Percentiles rank a stretch among this genome's conserved stretches.
Evolutionary conservation across 2,113 vertebrate genomes (phyloP).

Genomic region (Sciurus niger): DNA sequence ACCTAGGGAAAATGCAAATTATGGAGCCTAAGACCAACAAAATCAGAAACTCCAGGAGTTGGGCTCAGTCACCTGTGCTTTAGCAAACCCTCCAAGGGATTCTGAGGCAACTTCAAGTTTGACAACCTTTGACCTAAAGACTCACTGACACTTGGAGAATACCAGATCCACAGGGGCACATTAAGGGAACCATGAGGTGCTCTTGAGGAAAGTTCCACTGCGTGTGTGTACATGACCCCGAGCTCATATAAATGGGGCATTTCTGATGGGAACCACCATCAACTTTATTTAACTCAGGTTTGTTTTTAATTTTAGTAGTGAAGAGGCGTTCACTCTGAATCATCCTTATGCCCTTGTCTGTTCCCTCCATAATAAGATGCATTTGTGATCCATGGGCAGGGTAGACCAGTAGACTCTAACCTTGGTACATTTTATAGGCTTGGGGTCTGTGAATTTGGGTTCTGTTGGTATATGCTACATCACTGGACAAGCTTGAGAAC

Average conservation of each 20-base stretch:
- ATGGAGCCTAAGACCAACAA: not conserved
- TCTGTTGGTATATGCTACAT: accelerated
- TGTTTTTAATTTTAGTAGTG: not conserved
- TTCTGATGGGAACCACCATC: not conserved
- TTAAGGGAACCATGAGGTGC: accelerated
- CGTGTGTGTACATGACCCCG: accelerated
- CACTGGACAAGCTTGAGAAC: not conserved
- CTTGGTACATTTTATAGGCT: not conserved
- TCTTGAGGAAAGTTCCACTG: accelerated
- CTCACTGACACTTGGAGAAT: not conserved
- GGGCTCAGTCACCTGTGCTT: accelerated
- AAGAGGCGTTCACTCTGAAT: not conserved
- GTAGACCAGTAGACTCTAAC: not conserved
- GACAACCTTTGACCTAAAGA: not conserved
- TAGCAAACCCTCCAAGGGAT: too few species aligned
- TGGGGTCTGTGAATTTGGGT: not conserved
- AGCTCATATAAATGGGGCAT: accelerated
- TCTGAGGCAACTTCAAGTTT: not conserved
- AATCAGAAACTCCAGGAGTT: not conserved
- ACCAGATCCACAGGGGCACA: accelerated
- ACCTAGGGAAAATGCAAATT: not conserved
- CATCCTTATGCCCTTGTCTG: too few species aligned
- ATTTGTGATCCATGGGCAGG: not conserved
- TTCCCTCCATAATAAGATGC: not conserved
- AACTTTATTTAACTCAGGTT: not conserved